Evolutionary conservation across 1,140 invertebrate species (phyloP), one percentile per base, ranked within the genome.

Genomic region (Trichomalopsis sarcophagae): DNA sequence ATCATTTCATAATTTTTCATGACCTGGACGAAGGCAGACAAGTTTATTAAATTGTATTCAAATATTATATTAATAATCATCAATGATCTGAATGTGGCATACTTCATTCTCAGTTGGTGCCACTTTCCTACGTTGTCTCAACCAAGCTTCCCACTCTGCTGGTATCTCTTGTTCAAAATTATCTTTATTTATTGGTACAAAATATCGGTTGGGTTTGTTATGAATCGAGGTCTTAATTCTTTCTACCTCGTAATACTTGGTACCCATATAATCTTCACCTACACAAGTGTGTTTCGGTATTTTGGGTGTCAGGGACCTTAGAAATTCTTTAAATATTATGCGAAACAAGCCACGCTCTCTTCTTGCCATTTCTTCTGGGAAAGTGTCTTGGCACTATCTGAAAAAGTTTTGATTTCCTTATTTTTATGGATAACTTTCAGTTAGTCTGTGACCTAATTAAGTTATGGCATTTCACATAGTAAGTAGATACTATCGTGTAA

Each of bases 111-210:
- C 93, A 0, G 94, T 94, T 1, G 97, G 97, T 69, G 96, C 95
- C 17, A 95, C 92, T 3, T 90, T 91, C 86, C 96, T 94, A 89
- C 96, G 93, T 86, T 95, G 93, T 91, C 97, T 93, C 33, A 98
- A 91, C 97, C 97, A 98, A 17, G 97, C 93, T 91, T 97, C 96
- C 97, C 97, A 98, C 91, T 97, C 97, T 5, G 96, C 94, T 7
- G 97, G 96, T 71, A 97, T 90, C 88, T 97, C 96, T 89, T 96
- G 94, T 73, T 96, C 94, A 88, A 96, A 96, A 88, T 94, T 86
- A 0, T 95, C 93, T 68, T 95, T 95, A 27, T 94, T 92, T 0
- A 92, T 89, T 1, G 97, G 96, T 83, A 94, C 94, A 92, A 97
- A 97, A 94, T 95, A 97, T 81, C 97, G 91, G 1, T 94, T 94